Conservation (phyloP, 2,797 vertebrate species). For the Meda fulgida region DNA sequence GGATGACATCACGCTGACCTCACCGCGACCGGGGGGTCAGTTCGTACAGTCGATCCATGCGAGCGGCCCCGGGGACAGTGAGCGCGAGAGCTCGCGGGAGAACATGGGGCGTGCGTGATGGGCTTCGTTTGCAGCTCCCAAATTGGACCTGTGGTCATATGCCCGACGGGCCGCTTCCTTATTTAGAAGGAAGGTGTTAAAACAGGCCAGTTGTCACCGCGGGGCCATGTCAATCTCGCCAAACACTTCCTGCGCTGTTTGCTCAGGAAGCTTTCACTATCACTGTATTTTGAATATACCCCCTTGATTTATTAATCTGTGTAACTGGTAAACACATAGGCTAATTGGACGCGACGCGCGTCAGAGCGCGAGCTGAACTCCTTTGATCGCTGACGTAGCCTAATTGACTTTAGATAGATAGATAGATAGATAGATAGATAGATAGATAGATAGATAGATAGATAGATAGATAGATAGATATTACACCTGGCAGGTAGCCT, state of each 20-base stretch:
- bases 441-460: not conserved
- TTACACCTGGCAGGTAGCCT: not conserved
- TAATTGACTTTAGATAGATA: not conserved
- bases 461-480: slow-evolving; percentile 13
- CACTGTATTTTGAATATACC: not conserved
- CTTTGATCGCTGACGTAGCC: not conserved
- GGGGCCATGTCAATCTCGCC: slow-evolving; percentile 77
- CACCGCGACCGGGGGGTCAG: slow-evolving; percentile 71
- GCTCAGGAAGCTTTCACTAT: slow-evolving; percentile 61
- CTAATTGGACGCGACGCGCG: not conserved
- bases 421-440: not conserved
- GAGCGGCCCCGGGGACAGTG: slow-evolving; percentile 67
- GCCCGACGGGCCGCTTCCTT: slow-evolving; percentile 82
- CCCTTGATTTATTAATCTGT: slow-evolving; percentile 1
- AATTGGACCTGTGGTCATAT: slow-evolving; percentile 81
- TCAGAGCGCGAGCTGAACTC: not conserved
- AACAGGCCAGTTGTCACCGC: slow-evolving; percentile 82
- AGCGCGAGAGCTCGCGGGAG: slow-evolving; percentile 73
- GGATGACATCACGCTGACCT: slow-evolving; percentile 85
- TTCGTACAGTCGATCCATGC: slow-evolving; percentile 69
- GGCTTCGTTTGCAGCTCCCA: slow-evolving; percentile 74
- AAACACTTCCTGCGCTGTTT: slow-evolving; percentile 69
- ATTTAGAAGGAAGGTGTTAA: slow-evolving; percentile 91
- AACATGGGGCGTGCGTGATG: slow-evolving; percentile 70
- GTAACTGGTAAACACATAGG: not conserved